Percentiles rank a stretch among this genome's conserved stretches.
These are phyloP conservation scores for Anarrhichthys ocellatus DNA, from an alignment of 2,113 vertebrate genomes.

Conservation along the genomic window DNA sequence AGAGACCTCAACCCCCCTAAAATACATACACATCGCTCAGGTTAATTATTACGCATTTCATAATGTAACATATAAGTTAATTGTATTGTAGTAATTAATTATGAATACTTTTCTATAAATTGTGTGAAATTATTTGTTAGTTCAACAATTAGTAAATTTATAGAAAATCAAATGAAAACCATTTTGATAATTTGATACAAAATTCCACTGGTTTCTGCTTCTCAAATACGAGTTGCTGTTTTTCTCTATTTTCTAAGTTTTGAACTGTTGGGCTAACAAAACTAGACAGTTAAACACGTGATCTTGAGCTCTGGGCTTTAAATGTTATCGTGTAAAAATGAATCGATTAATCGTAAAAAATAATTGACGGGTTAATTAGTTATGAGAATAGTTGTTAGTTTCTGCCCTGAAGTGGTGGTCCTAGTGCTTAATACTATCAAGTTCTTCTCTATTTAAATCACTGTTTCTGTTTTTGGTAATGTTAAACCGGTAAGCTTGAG, in stretches of 20 bases:
- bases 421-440: not conserved
- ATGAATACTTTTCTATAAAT: not conserved
- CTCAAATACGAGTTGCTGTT: not conserved
- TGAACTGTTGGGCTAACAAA: not conserved
- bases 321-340: not conserved
- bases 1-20: not conserved
- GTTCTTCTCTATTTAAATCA: not conserved
- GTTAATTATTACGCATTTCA: slow-evolving; percentile 3
- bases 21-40: not conserved
- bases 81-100: not conserved
- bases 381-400: not conserved
- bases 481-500: not conserved
- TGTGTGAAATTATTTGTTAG: not conserved
- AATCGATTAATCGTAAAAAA: not conserved
- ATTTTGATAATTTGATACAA: not conserved
- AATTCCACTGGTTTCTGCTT: not conserved
- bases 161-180: not conserved
- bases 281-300: not conserved
- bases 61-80: not conserved
- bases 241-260: not conserved
- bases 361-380: not conserved
- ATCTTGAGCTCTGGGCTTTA: not conserved
- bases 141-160: not conserved
- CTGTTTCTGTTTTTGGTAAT: slow-evolving; percentile 8
- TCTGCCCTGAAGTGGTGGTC: not conserved